Evolutionary conservation across 2,113 vertebrate genomes (phyloP).

Genomic region (Gopherus evgoodei): DNA sequence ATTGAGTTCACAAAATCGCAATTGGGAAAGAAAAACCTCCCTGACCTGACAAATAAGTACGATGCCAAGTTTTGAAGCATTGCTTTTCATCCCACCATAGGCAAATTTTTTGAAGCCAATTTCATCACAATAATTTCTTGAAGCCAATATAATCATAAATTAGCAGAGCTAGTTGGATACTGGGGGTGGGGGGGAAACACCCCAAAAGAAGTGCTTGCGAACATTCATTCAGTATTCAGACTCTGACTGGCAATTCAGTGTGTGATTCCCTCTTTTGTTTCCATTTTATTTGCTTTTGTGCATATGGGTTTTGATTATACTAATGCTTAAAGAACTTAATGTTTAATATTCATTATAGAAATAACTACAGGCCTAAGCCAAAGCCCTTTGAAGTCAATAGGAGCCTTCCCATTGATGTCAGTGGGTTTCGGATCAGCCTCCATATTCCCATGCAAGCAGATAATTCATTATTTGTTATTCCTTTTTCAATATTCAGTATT

Average conservation of each 20-base stretch:
- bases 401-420: constrained; percentile 44
- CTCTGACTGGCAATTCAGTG: neutral
- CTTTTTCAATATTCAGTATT: neutral
- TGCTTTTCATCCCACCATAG: accelerated
- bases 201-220: accelerated
- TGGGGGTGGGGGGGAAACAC: neutral
- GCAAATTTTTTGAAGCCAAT: accelerated
- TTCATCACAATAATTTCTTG: neutral
- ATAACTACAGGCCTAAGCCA: constrained; percentile 6
- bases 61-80: neutral
- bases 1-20: neutral
- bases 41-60: neutral
- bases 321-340: constrained; percentile 47
- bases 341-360: constrained; percentile 52
- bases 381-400: constrained; percentile 39
- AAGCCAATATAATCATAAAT: neutral
- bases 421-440: constrained; percentile 22
- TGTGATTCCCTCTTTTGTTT: neutral
- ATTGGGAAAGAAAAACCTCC: accelerated
- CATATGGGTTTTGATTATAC: constrained; percentile 9
- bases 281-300: constrained; percentile 37
- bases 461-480: constrained; percentile 20
- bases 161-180: accelerated
- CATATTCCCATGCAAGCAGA: neutral
- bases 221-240: neutral